phyloP scores from a whole-genome alignment of 2,888 invertebrate genomes.

The Aphodius sticticus region DNA sequence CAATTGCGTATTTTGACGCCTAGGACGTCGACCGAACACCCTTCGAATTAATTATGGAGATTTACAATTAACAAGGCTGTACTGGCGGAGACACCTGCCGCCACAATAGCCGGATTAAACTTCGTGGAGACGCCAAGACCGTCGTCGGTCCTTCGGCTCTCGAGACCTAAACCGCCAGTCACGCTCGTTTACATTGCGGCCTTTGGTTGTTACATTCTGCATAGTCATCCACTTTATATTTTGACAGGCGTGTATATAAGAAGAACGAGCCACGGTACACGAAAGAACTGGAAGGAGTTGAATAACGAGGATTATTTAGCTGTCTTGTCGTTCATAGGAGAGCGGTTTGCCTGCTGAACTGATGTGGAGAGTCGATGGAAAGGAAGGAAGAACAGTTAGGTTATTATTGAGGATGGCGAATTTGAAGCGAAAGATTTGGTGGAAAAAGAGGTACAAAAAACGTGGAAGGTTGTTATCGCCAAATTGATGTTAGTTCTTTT shows the following conservation, averaged over 20 bases:
- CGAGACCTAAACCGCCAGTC: slow-evolving; percentile 29
- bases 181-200: slow-evolving; percentile 39
- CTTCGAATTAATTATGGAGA: slow-evolving; percentile 31
- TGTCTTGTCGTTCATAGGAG: not conserved
- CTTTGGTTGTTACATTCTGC: slow-evolving; percentile 37
- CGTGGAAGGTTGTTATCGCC: not conserved
- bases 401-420: too few relatives aligned
- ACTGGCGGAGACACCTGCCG: slow-evolving; percentile 19
- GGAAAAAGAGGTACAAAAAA: too few relatives aligned
- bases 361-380: not conserved
- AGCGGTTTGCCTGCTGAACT: not conserved
- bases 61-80: slow-evolving; percentile 26
- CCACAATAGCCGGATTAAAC: slow-evolving; percentile 21
- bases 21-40: slow-evolving; percentile 8
- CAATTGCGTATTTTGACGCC: slow-evolving; percentile 19
- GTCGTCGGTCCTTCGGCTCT: slow-evolving; percentile 12
- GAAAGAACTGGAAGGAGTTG: not conserved
- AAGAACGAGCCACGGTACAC: not conserved
- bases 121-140: not conserved
- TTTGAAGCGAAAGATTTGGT: too few relatives aligned
- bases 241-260: slow-evolving; percentile 36
- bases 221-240: slow-evolving; percentile 44
- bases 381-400: not conserved
- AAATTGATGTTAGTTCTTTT: not conserved
- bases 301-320: not conserved